phyloP scores from a whole-genome alignment of 1,140 invertebrate genomes.

The Wasmannia auropunctata region DNA sequence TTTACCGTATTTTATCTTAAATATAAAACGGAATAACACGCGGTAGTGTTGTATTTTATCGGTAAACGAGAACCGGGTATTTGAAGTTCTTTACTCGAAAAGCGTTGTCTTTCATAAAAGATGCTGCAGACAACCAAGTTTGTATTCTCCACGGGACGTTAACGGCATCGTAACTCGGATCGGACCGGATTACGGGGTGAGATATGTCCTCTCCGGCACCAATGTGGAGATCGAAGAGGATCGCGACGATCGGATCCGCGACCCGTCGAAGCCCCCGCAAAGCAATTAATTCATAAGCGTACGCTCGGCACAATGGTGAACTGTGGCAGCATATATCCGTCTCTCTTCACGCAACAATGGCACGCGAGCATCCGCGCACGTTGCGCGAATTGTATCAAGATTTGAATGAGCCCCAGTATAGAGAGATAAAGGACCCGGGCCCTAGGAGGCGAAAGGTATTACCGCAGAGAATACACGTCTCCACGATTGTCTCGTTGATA shows the following conservation, averaged over 20 bases:
- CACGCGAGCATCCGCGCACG: constrained; percentile 6
- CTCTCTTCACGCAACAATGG: constrained; percentile 64
- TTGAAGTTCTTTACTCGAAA: constrained; percentile 2
- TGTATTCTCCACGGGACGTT: constrained; percentile 30
- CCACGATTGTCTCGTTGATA: constrained; percentile 71
- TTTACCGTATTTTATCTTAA: no score
- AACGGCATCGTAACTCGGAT: constrained; percentile 28
- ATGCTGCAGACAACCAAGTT: not conserved
- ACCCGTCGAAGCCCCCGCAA: constrained; percentile 24
- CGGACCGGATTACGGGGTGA: constrained; percentile 29
- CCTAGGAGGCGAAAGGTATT: constrained; percentile 44
- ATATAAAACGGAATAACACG: not conserved
- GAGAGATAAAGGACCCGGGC: constrained; percentile 63
- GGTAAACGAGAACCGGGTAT: not conserved
- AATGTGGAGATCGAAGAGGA: constrained; percentile 48
- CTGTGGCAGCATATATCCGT: constrained; percentile 64
- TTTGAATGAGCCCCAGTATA: constrained; percentile 63
- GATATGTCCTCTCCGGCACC: not conserved
- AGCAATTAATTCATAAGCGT: constrained; percentile 74
- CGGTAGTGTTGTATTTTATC: not conserved
- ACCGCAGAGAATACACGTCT: constrained; percentile 57
- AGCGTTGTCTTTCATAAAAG: not conserved
- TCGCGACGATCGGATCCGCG: constrained; percentile 47
- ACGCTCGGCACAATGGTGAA: constrained; percentile 67
- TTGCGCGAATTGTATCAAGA: constrained; percentile 67